Percentiles rank a stretch among this genome's conserved stretches.
These are phyloP conservation scores for Ictidomys tridecemlineatus DNA, from an alignment of 2,113 vertebrate genomes.

Conservation along the genomic window DNA sequence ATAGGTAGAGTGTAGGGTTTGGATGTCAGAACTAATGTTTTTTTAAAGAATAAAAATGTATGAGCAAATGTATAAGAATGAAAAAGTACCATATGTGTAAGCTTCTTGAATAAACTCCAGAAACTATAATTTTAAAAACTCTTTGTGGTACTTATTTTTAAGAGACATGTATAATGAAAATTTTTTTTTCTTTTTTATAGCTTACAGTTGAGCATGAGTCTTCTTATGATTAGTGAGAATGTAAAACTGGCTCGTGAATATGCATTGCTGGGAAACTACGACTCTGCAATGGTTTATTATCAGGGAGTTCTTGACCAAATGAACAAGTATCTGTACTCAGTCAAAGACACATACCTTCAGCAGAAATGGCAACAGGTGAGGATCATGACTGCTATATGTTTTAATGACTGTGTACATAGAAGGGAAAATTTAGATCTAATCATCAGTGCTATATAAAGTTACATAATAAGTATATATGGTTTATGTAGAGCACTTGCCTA, in stretches of 20 bases:
- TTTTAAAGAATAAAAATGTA: background rate
- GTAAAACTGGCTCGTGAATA: slow-evolving; percentile 98
- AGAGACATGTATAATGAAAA: slow-evolving; percentile 40
- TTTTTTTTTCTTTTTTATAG: slow-evolving; percentile 72
- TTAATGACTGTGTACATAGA: slow-evolving; percentile 20
- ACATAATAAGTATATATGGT: background rate
- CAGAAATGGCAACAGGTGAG: slow-evolving; percentile 98
- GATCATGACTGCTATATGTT: background rate
- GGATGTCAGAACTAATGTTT: background rate
- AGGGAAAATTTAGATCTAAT: background rate
- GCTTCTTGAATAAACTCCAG: background rate
- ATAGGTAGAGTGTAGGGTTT: background rate
- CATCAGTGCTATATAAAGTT: background rate
- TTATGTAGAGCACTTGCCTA: background rate
- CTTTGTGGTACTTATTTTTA: slow-evolving; percentile 48
- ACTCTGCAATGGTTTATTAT: slow-evolving; percentile 96
- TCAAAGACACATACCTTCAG: slow-evolving; percentile 92
- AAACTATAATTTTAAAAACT: background rate
- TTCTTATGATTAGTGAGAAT: slow-evolving; percentile 97
- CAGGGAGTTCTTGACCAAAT: slow-evolving; percentile 97
- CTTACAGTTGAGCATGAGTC: slow-evolving; percentile 93
- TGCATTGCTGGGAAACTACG: slow-evolving; percentile 97
- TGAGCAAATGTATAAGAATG: background rate
- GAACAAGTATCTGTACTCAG: slow-evolving; percentile 93
- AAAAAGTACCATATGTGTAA: background rate